A percentile compares a stretch with the other conserved stretches of the same genome.
Evolutionary conservation across 2,888 invertebrate species (phyloP).

Genomic region (Pediacus dermestoides): DNA sequence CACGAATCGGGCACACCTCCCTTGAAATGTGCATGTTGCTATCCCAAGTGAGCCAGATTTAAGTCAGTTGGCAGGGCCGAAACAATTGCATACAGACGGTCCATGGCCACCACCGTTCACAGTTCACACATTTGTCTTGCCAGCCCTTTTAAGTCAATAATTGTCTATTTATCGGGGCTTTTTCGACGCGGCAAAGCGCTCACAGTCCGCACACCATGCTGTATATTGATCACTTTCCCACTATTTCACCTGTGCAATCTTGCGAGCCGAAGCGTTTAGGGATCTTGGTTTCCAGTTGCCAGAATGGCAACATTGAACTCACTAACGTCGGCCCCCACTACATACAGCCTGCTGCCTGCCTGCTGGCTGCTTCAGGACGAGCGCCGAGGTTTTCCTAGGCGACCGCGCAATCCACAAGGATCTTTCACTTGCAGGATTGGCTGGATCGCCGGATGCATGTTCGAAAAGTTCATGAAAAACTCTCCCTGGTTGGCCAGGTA

Average conservation of each 20-base stretch:
- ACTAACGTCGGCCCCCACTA: constrained; percentile 21
- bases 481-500: too few relatives aligned
- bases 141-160: constrained; percentile 10
- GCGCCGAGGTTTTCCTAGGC: constrained; percentile 32
- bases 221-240: constrained; percentile 37
- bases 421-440: constrained; percentile 22
- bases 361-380: constrained; percentile 21
- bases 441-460: too few relatives aligned
- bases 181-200: constrained; percentile 9
- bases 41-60: constrained; percentile 19
- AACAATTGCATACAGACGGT: constrained; percentile 19
- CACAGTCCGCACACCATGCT: constrained; percentile 30
- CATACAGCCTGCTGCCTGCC: constrained; percentile 17
- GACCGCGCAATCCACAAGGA: constrained; percentile 28
- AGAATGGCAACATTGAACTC: constrained; percentile 32
- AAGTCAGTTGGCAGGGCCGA: constrained; percentile 16
- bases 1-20: constrained; percentile 31
- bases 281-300: constrained; percentile 22
- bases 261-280: constrained; percentile 19
- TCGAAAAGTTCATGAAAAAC: too few relatives aligned
- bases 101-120: constrained; percentile 18
- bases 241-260: constrained; percentile 35
- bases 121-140: constrained; percentile 15
- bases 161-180: constrained; percentile 1
- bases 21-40: constrained; percentile 24